Conservation (phyloP, 2,888 invertebrate species). For the Drosophila bunnanda region DNA sequence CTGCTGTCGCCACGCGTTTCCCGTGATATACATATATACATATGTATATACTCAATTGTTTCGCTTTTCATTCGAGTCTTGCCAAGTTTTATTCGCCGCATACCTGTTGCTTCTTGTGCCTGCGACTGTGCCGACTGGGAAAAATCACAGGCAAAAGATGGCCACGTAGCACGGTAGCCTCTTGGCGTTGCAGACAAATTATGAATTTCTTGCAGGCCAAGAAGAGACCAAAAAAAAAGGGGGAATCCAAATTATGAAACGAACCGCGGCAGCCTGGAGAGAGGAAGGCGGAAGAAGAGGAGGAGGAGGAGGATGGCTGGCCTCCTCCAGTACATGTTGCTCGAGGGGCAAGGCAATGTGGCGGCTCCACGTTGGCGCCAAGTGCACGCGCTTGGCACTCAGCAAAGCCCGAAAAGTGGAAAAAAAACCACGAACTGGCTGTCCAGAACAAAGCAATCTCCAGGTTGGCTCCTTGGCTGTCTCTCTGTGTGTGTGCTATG, state of each 20-base stretch:
- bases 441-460: slow-evolving; percentile 40
- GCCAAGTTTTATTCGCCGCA: slow-evolving; percentile 35
- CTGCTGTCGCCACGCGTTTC: slow-evolving; percentile 47
- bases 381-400: slow-evolving; percentile 53
- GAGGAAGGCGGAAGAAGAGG: background rate
- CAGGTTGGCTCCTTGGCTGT: slow-evolving; percentile 26
- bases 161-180: slow-evolving; percentile 65
- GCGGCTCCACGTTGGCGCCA: slow-evolving; percentile 63
- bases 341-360: slow-evolving; percentile 40
- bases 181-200: slow-evolving; percentile 57
- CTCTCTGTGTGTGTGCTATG: background rate
- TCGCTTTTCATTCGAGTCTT: slow-evolving; percentile 22
- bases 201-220: slow-evolving; percentile 53
- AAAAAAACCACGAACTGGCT: slow-evolving; percentile 6
- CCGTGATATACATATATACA: slow-evolving; percentile 24
- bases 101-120: slow-evolving; percentile 37
- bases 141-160: slow-evolving; percentile 25
- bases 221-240: slow-evolving; percentile 13
- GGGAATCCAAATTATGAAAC: slow-evolving; percentile 58
- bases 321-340: slow-evolving; percentile 15
- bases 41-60: slow-evolving; percentile 29
- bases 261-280: slow-evolving; percentile 40
- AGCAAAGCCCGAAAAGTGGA: slow-evolving; percentile 27
- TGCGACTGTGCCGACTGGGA: background rate
- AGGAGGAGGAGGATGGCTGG: slow-evolving; percentile 25